These are phyloP conservation scores for Acomys russatus DNA, from an alignment of 2,797 vertebrate genomes.

Conservation along the genomic window DNA sequence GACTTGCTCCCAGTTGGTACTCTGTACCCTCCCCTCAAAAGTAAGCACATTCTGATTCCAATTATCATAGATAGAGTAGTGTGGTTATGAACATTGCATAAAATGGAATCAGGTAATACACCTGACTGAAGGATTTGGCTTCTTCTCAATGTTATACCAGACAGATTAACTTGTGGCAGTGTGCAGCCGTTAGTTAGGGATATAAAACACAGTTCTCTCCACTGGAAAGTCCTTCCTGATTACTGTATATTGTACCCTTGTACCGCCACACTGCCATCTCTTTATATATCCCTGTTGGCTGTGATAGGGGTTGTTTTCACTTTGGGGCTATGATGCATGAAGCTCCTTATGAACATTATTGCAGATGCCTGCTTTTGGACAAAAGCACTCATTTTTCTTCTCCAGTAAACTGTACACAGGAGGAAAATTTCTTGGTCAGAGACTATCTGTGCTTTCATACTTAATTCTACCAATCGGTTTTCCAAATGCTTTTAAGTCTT, in stretches of 20 bases:
- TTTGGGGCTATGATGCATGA: not conserved
- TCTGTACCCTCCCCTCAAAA: not conserved
- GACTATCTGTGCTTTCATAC: not conserved
- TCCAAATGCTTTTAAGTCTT: constrained; percentile 20
- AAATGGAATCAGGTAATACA: not conserved
- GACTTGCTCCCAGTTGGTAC: not conserved
- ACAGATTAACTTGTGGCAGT: not conserved
- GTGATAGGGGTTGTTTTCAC: not conserved
- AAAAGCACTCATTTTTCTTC: not conserved
- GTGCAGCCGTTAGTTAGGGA: not conserved
- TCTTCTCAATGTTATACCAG: not conserved
- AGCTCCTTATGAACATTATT: not conserved
- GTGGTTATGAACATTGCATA: not conserved
- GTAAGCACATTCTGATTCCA: not conserved
- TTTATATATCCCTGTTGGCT: not conserved
- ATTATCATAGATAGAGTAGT: not conserved
- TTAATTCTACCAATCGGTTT: constrained; percentile 34
- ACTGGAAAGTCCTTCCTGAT: not conserved
- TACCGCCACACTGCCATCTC: not conserved
- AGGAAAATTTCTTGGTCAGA: not conserved
- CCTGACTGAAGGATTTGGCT: not conserved
- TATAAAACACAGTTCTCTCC: not conserved
- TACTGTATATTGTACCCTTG: not conserved
- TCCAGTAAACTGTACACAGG: not conserved
- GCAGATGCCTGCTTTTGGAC: not conserved